Evolutionary conservation across 2,113 vertebrate genomes (phyloP).

Genomic region (Hippocampus guttulatus): DNA sequence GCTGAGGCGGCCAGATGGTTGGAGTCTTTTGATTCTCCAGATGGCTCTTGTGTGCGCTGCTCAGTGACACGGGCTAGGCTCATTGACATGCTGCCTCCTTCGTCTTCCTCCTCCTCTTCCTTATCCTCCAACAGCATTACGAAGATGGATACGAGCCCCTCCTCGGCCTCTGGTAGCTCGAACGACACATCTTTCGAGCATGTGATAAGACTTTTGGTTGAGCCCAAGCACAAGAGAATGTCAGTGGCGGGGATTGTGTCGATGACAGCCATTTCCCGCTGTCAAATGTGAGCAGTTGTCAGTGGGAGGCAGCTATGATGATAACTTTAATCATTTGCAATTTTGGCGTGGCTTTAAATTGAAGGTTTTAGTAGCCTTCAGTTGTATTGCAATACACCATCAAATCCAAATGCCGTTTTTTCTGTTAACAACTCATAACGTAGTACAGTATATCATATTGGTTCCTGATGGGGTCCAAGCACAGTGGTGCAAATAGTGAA

Average conservation of each 20-base stretch:
- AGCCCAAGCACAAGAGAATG: conserved; percentile 60
- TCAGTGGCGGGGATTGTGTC: conserved; percentile 61
- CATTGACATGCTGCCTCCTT: conserved; percentile 77
- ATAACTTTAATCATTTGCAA: conserved; percentile 30
- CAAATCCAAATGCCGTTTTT: not conserved
- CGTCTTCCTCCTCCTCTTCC: conserved; percentile 64
- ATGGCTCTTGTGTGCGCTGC: conserved; percentile 78
- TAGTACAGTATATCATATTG: not conserved
- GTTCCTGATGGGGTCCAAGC: not conserved
- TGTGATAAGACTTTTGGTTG: conserved; percentile 59
- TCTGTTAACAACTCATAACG: not conserved
- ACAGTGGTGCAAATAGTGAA: too few species aligned
- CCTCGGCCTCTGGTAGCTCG: conserved; percentile 50
- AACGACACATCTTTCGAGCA: conserved; percentile 56
- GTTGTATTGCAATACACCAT: not conserved
- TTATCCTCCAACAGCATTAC: conserved; percentile 65
- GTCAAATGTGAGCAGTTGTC: conserved; percentile 55
- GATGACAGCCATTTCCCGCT: conserved; percentile 63
- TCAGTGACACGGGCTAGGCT: conserved; percentile 75
- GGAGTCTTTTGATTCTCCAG: conserved; percentile 79
- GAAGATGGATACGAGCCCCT: conserved; percentile 66
- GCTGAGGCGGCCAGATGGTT: conserved; percentile 76
- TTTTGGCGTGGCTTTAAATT: not conserved
- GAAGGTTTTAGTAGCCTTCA: not conserved
- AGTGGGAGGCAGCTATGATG: conserved; percentile 36